These are phyloP conservation scores for Battus philenor DNA, from an alignment of 1,140 invertebrate species.

Conservation along the genomic window DNA sequence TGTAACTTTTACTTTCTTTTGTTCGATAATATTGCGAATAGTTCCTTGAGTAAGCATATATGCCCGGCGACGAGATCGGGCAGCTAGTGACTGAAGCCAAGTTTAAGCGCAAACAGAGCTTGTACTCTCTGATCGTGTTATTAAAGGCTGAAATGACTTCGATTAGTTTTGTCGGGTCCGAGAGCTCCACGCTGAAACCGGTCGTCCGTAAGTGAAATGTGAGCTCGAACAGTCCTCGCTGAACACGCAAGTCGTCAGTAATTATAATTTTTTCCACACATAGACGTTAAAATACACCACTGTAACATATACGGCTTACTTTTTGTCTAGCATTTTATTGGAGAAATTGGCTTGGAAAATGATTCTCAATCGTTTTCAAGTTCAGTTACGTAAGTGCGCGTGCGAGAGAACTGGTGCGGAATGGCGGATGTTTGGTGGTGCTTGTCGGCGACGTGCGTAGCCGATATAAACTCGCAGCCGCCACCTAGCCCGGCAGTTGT, in stretches of 20 bases:
- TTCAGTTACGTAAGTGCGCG: constrained; percentile 76
- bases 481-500: constrained; percentile 62
- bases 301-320: constrained; percentile 55
- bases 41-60: constrained; percentile 40
- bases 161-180: constrained; percentile 17
- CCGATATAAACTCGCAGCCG: constrained; percentile 70
- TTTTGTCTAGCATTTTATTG: constrained; percentile 73
- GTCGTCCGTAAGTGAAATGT: constrained; percentile 54
- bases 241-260: constrained; percentile 48
- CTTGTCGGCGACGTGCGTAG: constrained; percentile 57
- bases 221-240: constrained; percentile 37
- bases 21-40: constrained; percentile 38
- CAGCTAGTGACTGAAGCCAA: constrained; percentile 19
- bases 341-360: constrained; percentile 76
- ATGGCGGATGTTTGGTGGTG: constrained; percentile 74
- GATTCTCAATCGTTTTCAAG: constrained; percentile 74
- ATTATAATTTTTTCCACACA: constrained; percentile 49
- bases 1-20: constrained; percentile 60
- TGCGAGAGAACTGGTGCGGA: constrained; percentile 75
- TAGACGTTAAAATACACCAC: constrained; percentile 21
- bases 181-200: constrained; percentile 35
- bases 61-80: constrained; percentile 32
- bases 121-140: constrained; percentile 32
- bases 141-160: constrained; percentile 39
- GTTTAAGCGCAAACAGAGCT: constrained; percentile 25